Evolutionary conservation across 2,888 invertebrate genomes (phyloP).

Genomic region (Meteorus cinctellus): DNA sequence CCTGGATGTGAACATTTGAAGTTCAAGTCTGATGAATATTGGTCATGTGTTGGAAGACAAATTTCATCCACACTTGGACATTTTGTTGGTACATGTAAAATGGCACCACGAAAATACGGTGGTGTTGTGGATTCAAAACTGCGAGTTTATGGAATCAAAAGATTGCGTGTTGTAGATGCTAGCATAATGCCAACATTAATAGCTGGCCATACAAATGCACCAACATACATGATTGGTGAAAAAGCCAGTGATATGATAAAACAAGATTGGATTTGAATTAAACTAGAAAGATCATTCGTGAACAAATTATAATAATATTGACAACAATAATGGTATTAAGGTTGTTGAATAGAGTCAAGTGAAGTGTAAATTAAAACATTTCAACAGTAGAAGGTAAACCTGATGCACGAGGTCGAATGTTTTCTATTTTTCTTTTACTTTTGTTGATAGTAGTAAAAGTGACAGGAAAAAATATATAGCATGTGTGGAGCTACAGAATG

Average conservation of each 20-base stretch:
- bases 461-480: no score
- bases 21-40: constrained; percentile 82
- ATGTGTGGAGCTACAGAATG: no score
- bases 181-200: constrained; percentile 77
- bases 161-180: constrained; percentile 77
- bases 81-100: constrained; percentile 75
- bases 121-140: constrained; percentile 75
- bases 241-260: constrained; percentile 77
- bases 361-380: no score
- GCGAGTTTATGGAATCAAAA: constrained; percentile 75
- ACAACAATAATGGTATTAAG: no score
- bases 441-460: no score
- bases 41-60: constrained; percentile 83
- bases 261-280: constrained; percentile 64
- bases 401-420: no score
- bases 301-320: neutral
- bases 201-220: constrained; percentile 77
- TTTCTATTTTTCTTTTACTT: no score
- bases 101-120: constrained; percentile 72
- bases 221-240: constrained; percentile 78
- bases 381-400: no score
- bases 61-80: constrained; percentile 82
- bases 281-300: constrained; percentile 4
- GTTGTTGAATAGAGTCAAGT: no score
- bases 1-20: constrained; percentile 79